Evolutionary conservation across 2,888 invertebrate species (phyloP), one percentile per base, ranked within the genome.

Genomic region (Cryptus viduatorius): DNA sequence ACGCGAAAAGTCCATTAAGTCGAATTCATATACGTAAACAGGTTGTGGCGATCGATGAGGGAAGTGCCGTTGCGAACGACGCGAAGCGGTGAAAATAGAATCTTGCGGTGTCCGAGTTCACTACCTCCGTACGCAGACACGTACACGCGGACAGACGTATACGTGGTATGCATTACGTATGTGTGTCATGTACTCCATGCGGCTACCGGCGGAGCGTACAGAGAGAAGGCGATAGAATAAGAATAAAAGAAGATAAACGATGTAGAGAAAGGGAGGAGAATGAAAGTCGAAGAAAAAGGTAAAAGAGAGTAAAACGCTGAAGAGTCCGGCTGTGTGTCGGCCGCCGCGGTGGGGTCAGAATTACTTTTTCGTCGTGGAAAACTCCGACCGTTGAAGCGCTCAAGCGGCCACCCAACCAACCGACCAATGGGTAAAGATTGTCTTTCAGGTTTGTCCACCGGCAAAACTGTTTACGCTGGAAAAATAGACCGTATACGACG

Each of bases 1-100:
- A 91, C 90, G 91, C 91, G 89, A 91, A 89, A 88, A 89, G 87
- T 88, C 84, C 90, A 91, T 91, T 91, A 91, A 85, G 86, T 80
- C 64, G 86, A 81, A 88, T 88, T 88, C 89, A 89, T 88, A 73
- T 84, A 87, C 89, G 90, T 89, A 89, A 90, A 90, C 89, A 90
- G 88, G 78, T 69, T 75, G 75, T 12, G n/a, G 69, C 79, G 83
- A 87, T 88, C 88, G 88, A 86, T 88, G 65, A 78, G 56, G 61
- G 68, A 69, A 82, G 79, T 86, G 77, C 64, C 80, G 61, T 69
- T 48, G 59, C 67, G 71, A 53, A 67, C 81, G 67, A 37, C 37
- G 84, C 78, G 59, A 71, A 78, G 67, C 79, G 72, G 71, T 83
- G 69, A 73, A 79, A 82, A 84, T 79, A 79, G 72, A 82, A 79